These are phyloP conservation scores for Lydus trimaculatus DNA, from an alignment of 2,888 invertebrate species.

Conservation along the genomic window DNA sequence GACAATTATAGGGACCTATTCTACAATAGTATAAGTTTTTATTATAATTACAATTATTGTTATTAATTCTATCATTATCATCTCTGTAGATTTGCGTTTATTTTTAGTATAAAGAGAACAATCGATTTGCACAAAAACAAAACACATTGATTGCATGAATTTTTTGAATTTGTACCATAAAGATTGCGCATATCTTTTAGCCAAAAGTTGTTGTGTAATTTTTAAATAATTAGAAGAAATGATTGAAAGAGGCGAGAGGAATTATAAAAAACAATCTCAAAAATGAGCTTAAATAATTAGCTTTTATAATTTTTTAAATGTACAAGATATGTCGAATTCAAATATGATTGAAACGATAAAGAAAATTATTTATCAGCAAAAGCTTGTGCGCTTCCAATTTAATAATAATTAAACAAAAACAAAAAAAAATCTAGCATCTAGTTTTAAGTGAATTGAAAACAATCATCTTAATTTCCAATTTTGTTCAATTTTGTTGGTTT, in stretches of 20 bases:
- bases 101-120: slow-evolving; percentile 15
- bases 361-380: slow-evolving; percentile 36
- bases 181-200: slow-evolving; percentile 6
- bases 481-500: slow-evolving; percentile 4
- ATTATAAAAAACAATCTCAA: slow-evolving; percentile 42
- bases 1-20: slow-evolving; percentile 54
- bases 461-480: neutral
- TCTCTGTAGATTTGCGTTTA: slow-evolving; percentile 20
- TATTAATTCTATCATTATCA: slow-evolving; percentile 1
- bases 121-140: slow-evolving; percentile 19
- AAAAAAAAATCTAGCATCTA: slow-evolving; percentile 19
- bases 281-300: slow-evolving; percentile 52
- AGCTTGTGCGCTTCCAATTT: slow-evolving; percentile 44
- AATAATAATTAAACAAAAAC: slow-evolving; percentile 11
- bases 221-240: neutral
- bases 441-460: slow-evolving; percentile 13
- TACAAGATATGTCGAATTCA: slow-evolving; percentile 25
- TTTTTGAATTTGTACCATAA: slow-evolving; percentile 9
- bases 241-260: slow-evolving; percentile 17
- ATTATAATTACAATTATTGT: slow-evolving; percentile 34
- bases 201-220: neutral
- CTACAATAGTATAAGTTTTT: slow-evolving; percentile 44
- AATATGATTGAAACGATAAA: slow-evolving; percentile 1
- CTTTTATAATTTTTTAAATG: slow-evolving; percentile 53
- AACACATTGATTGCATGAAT: slow-evolving; percentile 10